Conservation (phyloP, 2,888 invertebrate species). For the Nemoura dubitans region DNA sequence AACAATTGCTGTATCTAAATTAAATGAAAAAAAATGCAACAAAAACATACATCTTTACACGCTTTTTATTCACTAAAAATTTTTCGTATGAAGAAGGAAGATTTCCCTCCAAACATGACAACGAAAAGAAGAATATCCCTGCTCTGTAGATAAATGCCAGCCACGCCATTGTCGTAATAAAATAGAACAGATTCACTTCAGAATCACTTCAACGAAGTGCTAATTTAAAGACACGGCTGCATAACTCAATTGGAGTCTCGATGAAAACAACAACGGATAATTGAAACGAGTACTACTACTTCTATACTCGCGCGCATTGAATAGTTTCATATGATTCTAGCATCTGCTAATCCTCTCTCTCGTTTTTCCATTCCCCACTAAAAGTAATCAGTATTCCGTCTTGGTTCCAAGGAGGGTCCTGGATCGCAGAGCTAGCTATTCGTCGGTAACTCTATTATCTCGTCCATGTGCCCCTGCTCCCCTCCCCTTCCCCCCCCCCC, state of each 20-base stretch:
- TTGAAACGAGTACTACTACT: background rate
- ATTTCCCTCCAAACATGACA: background rate
- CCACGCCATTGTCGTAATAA: background rate
- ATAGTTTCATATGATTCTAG: conserved; percentile 16
- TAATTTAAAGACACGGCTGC: background rate
- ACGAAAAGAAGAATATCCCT: background rate
- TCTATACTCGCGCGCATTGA: background rate
- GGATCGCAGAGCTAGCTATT: conserved; percentile 35
- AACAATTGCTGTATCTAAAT: too few relatives aligned
- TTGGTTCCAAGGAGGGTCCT: conserved; percentile 41
- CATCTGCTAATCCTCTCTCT: conserved; percentile 23
- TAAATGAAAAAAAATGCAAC: too few relatives aligned
- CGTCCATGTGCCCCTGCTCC: conserved; percentile 23
- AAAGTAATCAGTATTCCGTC: conserved; percentile 47
- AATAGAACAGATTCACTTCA: background rate
- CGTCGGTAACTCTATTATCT: conserved; percentile 42
- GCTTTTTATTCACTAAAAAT: too few relatives aligned
- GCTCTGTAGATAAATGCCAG: background rate
- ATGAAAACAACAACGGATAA: background rate
- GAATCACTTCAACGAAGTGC: background rate
- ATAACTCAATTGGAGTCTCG: background rate
- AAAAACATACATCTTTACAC: too few relatives aligned
- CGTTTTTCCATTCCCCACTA: background rate
- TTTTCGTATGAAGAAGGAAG: too few relatives aligned
- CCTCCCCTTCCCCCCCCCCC: background rate